Conservation (phyloP, 2,888 invertebrate species). For the Mythimna ferrago region DNA sequence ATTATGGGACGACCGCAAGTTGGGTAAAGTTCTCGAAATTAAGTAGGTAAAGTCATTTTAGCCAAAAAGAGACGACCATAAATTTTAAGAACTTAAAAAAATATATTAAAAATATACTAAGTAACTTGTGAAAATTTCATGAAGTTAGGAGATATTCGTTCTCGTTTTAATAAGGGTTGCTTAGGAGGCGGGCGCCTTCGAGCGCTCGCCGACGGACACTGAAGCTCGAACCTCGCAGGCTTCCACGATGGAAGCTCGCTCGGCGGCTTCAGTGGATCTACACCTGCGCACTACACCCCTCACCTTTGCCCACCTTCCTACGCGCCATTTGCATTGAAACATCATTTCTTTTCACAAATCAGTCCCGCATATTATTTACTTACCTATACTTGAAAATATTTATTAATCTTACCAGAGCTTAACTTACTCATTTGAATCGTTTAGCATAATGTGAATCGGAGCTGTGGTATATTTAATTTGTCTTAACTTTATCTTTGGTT, state of each 20-base stretch:
- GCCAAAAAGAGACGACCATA: background rate
- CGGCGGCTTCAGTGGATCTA: constrained; percentile 61
- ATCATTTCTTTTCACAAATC: constrained; percentile 7
- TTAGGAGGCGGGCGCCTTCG: constrained; percentile 38
- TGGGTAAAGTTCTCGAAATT: constrained; percentile 30
- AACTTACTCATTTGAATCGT: constrained; percentile 11
- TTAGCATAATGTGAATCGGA: constrained; percentile 20
- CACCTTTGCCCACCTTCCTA: constrained; percentile 47
- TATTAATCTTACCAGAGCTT: constrained; percentile 12
- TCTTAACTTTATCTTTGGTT: constrained; percentile 8
- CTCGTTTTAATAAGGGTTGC: constrained; percentile 41
- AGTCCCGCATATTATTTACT: constrained; percentile 3
- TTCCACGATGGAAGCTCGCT: constrained; percentile 61
- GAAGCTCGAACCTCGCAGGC: constrained; percentile 28
- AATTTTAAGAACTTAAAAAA: constrained; percentile 7
- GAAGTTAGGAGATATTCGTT: constrained; percentile 34
- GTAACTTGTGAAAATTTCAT: constrained; percentile 8
- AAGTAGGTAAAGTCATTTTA: background rate
- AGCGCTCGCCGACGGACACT: constrained; percentile 52
- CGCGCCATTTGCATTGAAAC: constrained; percentile 45
- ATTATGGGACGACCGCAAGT: constrained; percentile 20
- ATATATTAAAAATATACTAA: background rate
- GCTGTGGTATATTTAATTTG: background rate
- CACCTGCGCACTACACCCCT: constrained; percentile 73
- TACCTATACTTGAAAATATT: background rate